Percentiles rank a stretch among this genome's conserved stretches.
Evolutionary conservation across 2,888 invertebrate genomes (phyloP).

Genomic region (Dynastes maya): DNA sequence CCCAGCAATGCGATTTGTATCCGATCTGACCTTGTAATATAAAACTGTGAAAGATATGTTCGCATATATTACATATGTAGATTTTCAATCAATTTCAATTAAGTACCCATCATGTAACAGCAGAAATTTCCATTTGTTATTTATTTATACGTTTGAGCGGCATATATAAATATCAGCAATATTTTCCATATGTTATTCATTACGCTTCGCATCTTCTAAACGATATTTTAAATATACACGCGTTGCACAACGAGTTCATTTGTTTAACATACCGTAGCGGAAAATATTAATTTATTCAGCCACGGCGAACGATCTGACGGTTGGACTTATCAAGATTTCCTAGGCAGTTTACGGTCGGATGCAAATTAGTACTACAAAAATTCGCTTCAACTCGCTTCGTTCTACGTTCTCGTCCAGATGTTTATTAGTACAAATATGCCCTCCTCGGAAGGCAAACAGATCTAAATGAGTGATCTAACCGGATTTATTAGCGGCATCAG

Average conservation of each 20-base stretch:
- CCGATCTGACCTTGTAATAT: not conserved
- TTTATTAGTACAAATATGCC: constrained; percentile 57
- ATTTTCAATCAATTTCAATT: constrained; percentile 20
- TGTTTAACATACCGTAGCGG: constrained; percentile 25
- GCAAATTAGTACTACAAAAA: constrained; percentile 38
- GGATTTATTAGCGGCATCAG: constrained; percentile 60
- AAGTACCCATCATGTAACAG: constrained; percentile 2
- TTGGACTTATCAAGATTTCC: constrained; percentile 36
- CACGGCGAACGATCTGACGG: constrained; percentile 5
- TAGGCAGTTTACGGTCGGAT: constrained; percentile 36
- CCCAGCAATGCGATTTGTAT: too few species aligned
- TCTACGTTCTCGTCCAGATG: constrained; percentile 10
- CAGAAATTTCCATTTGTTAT: constrained; percentile 24
- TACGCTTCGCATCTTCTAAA: not conserved
- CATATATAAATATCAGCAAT: constrained; percentile 23
- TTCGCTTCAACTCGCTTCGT: constrained; percentile 8
- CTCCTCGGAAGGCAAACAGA: constrained; percentile 53
- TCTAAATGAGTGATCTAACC: constrained; percentile 63
- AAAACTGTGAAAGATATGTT: not conserved
- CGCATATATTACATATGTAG: constrained; percentile 2
- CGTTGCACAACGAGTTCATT: constrained; percentile 30
- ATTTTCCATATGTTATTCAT: constrained; percentile 38
- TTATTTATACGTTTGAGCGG: not conserved
- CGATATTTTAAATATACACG: constrained; percentile 30
- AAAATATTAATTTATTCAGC: constrained; percentile 42